phyloP scores from a whole-genome alignment of 2,888 invertebrate species.

The Drosophila basisetae region DNA sequence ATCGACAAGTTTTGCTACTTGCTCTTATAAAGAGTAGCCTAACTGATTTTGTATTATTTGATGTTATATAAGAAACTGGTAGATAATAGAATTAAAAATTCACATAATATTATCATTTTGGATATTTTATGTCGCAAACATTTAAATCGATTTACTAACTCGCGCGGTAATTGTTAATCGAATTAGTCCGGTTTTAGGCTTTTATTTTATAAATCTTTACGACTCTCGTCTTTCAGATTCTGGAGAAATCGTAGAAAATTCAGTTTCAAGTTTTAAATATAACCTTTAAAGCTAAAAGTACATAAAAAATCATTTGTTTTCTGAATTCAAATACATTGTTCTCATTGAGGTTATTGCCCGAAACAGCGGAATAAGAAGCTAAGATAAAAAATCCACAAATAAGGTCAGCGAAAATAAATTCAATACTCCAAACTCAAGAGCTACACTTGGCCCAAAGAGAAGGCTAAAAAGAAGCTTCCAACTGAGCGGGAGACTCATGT shows the following conservation, averaged over 20 bases:
- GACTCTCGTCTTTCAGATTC: not conserved
- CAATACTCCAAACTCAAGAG: constrained; percentile 27
- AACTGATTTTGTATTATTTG: not conserved
- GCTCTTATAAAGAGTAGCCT: constrained; percentile 4
- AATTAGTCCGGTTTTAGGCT: constrained; percentile 5
- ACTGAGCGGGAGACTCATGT: constrained; percentile 27
- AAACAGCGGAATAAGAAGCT: constrained; percentile 8
- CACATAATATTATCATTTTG: constrained; percentile 21
- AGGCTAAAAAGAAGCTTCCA: constrained; percentile 4
- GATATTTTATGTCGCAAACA: constrained; percentile 28
- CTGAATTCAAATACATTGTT: not conserved
- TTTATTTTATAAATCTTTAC: not conserved
- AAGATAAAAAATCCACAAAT: constrained; percentile 23
- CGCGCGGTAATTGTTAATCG: constrained; percentile 6
- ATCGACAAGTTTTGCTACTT: not conserved
- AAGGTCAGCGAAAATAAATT: constrained; percentile 52
- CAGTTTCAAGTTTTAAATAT: not conserved
- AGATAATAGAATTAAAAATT: constrained; percentile 33
- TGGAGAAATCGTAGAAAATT: not conserved
- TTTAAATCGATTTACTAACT: constrained; percentile 47
- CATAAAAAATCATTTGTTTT: not conserved
- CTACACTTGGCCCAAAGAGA: constrained; percentile 45
- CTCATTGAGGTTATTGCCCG: constrained; percentile 48
- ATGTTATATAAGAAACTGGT: constrained; percentile 12
- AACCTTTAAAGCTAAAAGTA: not conserved